Evolutionary conservation across 2,888 invertebrate genomes (phyloP).

Genomic region (Polyommatus iphigenia): DNA sequence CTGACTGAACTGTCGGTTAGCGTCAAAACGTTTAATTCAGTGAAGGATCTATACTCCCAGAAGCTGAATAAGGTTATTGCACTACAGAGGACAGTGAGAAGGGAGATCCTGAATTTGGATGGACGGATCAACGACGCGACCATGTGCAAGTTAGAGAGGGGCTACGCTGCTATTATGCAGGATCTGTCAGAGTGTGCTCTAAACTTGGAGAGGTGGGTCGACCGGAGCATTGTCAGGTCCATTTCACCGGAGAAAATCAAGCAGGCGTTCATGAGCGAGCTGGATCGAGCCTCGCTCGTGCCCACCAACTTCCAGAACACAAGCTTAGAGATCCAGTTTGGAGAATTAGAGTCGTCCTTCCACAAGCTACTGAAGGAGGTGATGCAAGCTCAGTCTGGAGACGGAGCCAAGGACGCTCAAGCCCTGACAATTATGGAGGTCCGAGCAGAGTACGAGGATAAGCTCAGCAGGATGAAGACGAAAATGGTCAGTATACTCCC

Average conservation of each 20-base stretch:
- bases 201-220: conserved; percentile 69
- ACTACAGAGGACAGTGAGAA: conserved; percentile 64
- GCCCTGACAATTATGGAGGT: conserved; percentile 75
- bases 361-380: conserved; percentile 64
- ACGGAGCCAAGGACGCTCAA: conserved; percentile 55
- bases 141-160: conserved; percentile 64
- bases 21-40: conserved; percentile 63
- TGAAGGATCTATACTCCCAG: conserved; percentile 66
- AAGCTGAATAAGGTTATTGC: conserved; percentile 64
- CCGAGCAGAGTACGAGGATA: conserved; percentile 85
- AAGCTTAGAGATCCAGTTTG: conserved; percentile 64
- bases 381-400: conserved; percentile 54
- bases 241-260: conserved; percentile 66
- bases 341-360: conserved; percentile 68
- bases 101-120: conserved; percentile 64
- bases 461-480: conserved; percentile 88
- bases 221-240: conserved; percentile 57
- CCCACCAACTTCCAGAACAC: conserved; percentile 60
- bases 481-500: conserved; percentile 87
- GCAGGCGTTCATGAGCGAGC: conserved; percentile 61
- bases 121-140: conserved; percentile 53
- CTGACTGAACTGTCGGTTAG: conserved; percentile 65
- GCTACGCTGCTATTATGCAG: conserved; percentile 66
- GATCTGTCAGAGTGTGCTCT: conserved; percentile 65
- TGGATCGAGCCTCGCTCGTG: conserved; percentile 54